phyloP scores from a whole-genome alignment of 1,140 invertebrate genomes.

The Drosophila nikananu region DNA sequence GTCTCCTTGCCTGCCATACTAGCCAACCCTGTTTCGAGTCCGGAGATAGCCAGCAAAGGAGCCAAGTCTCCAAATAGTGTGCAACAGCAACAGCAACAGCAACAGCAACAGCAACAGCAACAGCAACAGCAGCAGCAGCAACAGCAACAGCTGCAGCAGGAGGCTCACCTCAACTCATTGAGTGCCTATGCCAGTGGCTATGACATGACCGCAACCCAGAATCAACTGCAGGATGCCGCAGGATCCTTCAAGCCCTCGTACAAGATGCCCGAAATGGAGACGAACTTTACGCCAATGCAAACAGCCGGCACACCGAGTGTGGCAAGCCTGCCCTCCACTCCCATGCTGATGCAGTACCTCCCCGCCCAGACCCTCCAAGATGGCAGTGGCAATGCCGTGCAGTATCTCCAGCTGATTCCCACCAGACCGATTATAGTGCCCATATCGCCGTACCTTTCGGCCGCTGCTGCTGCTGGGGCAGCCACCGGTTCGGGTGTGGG shows the following conservation, averaged over 20 bases:
- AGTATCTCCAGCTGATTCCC: slow-evolving; percentile 81
- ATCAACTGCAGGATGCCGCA: background rate
- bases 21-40: slow-evolving; percentile 66
- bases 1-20: slow-evolving; percentile 18
- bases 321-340: slow-evolving; percentile 80
- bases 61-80: slow-evolving; percentile 61
- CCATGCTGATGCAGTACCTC: slow-evolving; percentile 87
- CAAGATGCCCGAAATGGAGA: slow-evolving; percentile 81
- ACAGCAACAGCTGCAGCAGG: slow-evolving; percentile 35
- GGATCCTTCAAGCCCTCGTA: slow-evolving; percentile 76
- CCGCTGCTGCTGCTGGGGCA: slow-evolving; percentile 12
- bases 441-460: slow-evolving; percentile 70
- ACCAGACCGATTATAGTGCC: slow-evolving; percentile 83
- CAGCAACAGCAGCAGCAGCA: slow-evolving; percentile 35
- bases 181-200: slow-evolving; percentile 75
- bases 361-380: slow-evolving; percentile 70
- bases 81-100: slow-evolving; percentile 52
- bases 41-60: slow-evolving; percentile 67
- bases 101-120: slow-evolving; percentile 38
- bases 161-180: slow-evolving; percentile 73
- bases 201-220: slow-evolving; percentile 43
- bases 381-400: slow-evolving; percentile 61
- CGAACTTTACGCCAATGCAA: slow-evolving; percentile 80
- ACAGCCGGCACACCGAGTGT: slow-evolving; percentile 34
- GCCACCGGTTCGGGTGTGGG: background rate